A percentile compares a stretch with the other conserved stretches of the same genome.
These are phyloP conservation scores for Sympetrum striolatum DNA, from an alignment of 2,888 invertebrate genomes.

Conservation along the genomic window DNA sequence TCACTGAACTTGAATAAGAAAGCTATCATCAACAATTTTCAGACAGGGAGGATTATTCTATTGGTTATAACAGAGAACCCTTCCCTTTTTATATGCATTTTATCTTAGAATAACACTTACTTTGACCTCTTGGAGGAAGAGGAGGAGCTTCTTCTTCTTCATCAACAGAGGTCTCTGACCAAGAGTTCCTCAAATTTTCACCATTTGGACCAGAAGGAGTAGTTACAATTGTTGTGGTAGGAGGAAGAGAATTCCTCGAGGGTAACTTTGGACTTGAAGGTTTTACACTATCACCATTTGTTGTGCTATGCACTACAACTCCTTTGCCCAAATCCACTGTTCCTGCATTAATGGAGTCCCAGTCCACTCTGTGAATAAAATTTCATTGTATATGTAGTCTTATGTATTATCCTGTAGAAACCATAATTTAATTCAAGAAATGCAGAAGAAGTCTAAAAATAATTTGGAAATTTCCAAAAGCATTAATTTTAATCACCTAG, in stretches of 20 bases:
- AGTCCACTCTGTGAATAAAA: neutral
- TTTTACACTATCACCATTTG: conserved; percentile 1
- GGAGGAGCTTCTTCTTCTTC: conserved; percentile 74
- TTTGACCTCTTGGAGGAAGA: conserved; percentile 79
- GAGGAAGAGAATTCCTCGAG: conserved; percentile 62
- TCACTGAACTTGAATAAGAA: too few relatives aligned
- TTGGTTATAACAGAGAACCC: too few relatives aligned
- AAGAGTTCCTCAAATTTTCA: conserved; percentile 61
- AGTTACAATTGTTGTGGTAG: conserved; percentile 60
- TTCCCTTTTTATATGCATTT: neutral
- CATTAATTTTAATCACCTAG: too few relatives aligned
- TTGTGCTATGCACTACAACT: neutral
- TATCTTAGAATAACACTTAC: conserved; percentile 57
- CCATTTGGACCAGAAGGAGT: conserved; percentile 56
- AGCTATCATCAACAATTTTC: too few relatives aligned
- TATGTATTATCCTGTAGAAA: too few relatives aligned
- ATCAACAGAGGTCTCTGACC: conserved; percentile 61
- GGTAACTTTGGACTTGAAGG: conserved; percentile 55
- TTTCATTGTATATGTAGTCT: too few relatives aligned
- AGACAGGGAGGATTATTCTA: too few relatives aligned
- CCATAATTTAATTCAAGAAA: too few relatives aligned
- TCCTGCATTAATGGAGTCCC: conserved; percentile 9
- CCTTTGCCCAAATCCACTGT: conserved; percentile 14
- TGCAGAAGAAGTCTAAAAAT: too few relatives aligned
- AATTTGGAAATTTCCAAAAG: too few relatives aligned